Conservation (phyloP, 2,797 vertebrate species). For the Tauraco hartlaubi region DNA sequence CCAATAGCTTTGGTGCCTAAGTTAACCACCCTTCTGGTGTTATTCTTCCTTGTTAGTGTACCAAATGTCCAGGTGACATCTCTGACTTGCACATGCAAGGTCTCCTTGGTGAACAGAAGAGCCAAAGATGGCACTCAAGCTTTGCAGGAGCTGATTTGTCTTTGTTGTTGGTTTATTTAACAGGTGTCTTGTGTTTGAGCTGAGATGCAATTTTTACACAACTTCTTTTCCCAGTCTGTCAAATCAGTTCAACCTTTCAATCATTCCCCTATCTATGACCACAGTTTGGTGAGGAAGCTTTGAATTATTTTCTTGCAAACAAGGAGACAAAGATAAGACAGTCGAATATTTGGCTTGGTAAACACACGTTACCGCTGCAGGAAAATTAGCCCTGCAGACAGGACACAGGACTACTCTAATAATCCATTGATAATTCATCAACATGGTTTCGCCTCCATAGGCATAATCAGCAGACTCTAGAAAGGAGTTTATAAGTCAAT, state of each 20-base stretch:
- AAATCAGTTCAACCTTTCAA: neutral
- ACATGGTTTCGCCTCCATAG: neutral
- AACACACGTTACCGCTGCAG: neutral
- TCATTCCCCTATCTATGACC: neutral
- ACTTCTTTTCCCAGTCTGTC: neutral
- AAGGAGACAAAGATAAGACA: neutral
- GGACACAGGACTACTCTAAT: neutral
- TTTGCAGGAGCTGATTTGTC: neutral
- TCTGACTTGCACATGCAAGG: neutral
- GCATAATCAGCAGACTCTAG: constrained; percentile 50
- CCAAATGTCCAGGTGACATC: neutral
- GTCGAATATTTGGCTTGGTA: neutral
- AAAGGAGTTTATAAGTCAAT: constrained; percentile 29
- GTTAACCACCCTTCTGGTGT: neutral
- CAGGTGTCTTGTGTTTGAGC: neutral
- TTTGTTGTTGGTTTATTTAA: neutral
- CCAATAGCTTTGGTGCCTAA: neutral
- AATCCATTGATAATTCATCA: constrained; percentile 45
- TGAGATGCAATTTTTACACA: neutral
- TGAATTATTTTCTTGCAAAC: neutral
- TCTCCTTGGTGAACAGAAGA: neutral
- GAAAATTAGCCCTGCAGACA: neutral
- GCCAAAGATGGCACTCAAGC: neutral
- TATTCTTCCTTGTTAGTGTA: neutral
- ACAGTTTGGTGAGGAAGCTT: neutral